Evolutionary conservation across 2,888 invertebrate species (phyloP).

Genomic region (Ectemnius cavifrons): DNA sequence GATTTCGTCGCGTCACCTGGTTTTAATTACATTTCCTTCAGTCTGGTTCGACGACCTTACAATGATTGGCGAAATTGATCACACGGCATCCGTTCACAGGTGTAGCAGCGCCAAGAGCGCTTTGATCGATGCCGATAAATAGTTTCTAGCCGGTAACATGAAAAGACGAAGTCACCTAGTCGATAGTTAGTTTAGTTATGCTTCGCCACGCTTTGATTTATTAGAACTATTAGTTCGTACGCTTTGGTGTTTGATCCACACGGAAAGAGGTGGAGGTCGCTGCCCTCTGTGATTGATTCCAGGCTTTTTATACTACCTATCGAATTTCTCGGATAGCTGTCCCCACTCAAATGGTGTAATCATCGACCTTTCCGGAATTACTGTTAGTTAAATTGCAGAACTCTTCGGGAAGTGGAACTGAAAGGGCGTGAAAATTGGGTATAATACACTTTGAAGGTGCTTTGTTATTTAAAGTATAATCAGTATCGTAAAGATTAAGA

Average conservation of each 20-base stretch:
- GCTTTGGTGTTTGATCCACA: not conserved
- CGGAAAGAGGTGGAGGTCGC: not conserved
- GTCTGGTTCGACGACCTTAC: conserved; percentile 28
- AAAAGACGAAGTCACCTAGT: too few species aligned
- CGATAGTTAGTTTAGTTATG: not conserved
- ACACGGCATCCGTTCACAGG: not conserved
- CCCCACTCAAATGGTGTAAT: not conserved
- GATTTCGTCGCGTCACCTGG: conserved; percentile 17
- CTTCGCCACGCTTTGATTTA: not conserved
- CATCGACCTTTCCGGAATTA: too few species aligned
- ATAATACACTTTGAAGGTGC: too few species aligned
- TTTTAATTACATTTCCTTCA: conserved; percentile 41
- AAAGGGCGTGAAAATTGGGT: too few species aligned
- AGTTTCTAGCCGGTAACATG: too few species aligned
- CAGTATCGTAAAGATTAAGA: too few species aligned
- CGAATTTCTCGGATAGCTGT: conserved; percentile 9
- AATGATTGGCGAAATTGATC: conserved; percentile 4
- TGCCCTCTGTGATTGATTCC: not conserved
- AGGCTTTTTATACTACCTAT: not conserved
- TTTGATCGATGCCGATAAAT: too few species aligned
- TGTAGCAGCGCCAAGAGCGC: not conserved
- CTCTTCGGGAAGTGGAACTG: too few species aligned
- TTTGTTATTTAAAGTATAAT: too few species aligned
- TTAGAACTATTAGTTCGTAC: conserved; percentile 4
- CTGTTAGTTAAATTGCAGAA: too few species aligned